Conservation (phyloP, 1,140 invertebrate species). For the Drosophila punjabiensis region DNA sequence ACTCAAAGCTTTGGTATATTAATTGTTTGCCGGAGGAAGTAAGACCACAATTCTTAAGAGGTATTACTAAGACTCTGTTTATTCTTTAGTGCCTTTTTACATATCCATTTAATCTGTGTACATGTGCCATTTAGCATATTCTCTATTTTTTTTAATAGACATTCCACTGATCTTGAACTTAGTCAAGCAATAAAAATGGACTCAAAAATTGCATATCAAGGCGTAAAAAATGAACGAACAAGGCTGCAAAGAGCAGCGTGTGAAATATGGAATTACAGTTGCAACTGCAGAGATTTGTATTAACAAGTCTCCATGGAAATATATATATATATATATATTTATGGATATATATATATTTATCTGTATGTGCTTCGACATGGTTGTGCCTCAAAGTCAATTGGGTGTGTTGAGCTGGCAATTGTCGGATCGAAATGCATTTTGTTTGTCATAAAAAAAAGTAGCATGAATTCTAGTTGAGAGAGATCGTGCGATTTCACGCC, state of each 20-base stretch:
- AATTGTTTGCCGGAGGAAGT: conserved; percentile 22
- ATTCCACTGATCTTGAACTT: conserved; percentile 66
- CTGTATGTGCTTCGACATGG: conserved; percentile 37
- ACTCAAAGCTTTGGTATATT: conserved; percentile 8
- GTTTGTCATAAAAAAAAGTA: conserved; percentile 49
- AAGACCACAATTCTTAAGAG: background rate
- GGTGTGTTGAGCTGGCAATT: conserved; percentile 49
- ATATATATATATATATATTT: background rate
- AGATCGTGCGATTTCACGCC: conserved; percentile 13
- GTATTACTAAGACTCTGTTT: background rate
- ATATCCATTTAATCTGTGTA: too few relatives aligned
- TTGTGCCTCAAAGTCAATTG: conserved; percentile 60
- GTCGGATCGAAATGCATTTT: conserved; percentile 31
- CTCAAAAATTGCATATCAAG: conserved; percentile 33
- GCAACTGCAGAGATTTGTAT: conserved; percentile 7
- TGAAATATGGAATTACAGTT: conserved; percentile 59
- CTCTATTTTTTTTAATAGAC: conserved; percentile 14
- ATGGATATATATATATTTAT: background rate
- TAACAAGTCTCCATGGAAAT: conserved; percentile 7
- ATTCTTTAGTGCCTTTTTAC: background rate
- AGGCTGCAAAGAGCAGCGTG: conserved; percentile 42
- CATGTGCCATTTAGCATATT: conserved; percentile 17
- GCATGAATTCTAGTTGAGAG: conserved; percentile 25
- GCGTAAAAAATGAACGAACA: conserved; percentile 58
- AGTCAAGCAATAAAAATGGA: conserved; percentile 24